Conservation (phyloP, 2,797 vertebrate genomes). For the Epinephelus malabaricus region DNA sequence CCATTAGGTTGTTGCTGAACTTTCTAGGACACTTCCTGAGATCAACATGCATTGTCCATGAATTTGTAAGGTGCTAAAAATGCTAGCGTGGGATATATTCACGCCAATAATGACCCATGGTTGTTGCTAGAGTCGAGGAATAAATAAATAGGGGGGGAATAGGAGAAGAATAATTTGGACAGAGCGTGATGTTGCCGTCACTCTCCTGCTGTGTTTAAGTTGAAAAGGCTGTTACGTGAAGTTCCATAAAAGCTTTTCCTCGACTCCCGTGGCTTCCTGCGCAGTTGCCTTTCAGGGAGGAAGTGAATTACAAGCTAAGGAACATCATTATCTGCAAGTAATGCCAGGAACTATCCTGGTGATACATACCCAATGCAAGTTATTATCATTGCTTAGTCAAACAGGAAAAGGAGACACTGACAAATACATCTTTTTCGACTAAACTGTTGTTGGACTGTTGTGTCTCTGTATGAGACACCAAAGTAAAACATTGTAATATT, state of each 20-base stretch:
- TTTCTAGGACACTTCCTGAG: neutral
- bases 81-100: neutral
- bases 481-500: neutral
- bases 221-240: neutral
- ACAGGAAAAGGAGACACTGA: neutral
- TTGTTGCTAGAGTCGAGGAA: neutral
- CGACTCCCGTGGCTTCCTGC: constrained; percentile 1
- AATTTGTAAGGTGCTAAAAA: neutral
- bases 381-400: constrained; percentile 14
- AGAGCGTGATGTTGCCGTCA: neutral
- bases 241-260: neutral
- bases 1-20: neutral
- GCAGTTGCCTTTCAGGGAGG: neutral
- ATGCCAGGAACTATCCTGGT: neutral
- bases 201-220: neutral
- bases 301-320: neutral
- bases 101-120: neutral
- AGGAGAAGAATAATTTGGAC: neutral
- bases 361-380: neutral
- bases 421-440: neutral
- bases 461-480: neutral
- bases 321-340: constrained; percentile 3
- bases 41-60: neutral
- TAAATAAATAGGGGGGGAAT: neutral
- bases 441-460: neutral